phyloP scores from a whole-genome alignment of 2,113 vertebrate species.

The Crotalus helleri region DNA sequence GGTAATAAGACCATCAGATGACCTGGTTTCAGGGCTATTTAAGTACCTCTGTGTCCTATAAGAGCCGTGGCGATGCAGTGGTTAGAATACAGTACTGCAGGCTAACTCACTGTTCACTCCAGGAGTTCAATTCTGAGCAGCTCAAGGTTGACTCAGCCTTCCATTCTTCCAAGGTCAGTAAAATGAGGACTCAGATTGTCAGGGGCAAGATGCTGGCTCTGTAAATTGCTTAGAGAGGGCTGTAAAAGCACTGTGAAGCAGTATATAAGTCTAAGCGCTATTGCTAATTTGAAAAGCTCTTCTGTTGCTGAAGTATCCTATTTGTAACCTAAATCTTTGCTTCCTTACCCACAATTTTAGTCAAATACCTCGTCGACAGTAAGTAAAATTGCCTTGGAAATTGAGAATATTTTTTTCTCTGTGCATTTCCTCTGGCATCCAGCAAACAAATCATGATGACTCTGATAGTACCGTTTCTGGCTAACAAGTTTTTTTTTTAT shows the following conservation, averaged over 20 bases:
- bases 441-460: not conserved
- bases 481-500: not conserved
- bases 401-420: not conserved
- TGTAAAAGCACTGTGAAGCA: too few species aligned
- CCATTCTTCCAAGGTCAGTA: too few species aligned
- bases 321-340: not conserved
- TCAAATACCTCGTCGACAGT: not conserved
- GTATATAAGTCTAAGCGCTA: too few species aligned
- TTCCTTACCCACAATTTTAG: not conserved
- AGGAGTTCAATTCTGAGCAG: too few species aligned
- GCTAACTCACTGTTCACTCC: too few species aligned
- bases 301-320: constrained; percentile 3
- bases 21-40: constrained; percentile 29
- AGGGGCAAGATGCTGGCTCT: too few species aligned
- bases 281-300: constrained; percentile 27
- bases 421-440: not conserved
- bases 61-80: too few species aligned
- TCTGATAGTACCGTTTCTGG: not conserved
- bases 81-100: too few species aligned
- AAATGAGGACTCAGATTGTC: too few species aligned
- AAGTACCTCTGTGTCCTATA: constrained; percentile 25
- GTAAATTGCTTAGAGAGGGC: too few species aligned
- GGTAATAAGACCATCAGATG: constrained; percentile 39
- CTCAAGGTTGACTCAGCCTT: too few species aligned
- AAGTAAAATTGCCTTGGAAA: not conserved